Evolutionary conservation across 2,797 vertebrate genomes (phyloP).

Genomic region (Siniperca obscura): DNA sequence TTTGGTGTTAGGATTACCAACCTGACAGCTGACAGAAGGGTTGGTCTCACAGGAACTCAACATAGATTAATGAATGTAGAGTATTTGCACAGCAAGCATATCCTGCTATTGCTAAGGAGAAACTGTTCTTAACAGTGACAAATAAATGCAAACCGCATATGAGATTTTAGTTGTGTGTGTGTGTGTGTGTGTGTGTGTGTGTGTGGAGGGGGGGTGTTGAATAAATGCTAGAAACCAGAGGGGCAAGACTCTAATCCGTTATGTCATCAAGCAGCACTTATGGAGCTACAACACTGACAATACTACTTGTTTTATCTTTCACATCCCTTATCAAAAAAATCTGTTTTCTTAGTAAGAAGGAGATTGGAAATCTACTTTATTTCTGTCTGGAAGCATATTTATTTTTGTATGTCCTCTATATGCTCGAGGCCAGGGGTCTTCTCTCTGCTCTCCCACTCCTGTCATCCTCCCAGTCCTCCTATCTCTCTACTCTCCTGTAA

Average conservation of each 20-base stretch:
- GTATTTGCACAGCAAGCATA: slow-evolving; percentile 23
- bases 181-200: too few relatives aligned
- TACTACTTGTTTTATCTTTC: slow-evolving; percentile 10
- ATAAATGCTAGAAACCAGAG: slow-evolving; percentile 21
- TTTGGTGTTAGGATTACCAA: slow-evolving; percentile 16
- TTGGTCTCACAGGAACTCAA: slow-evolving; percentile 5
- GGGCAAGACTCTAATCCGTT: slow-evolving; percentile 55
- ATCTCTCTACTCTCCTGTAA: slow-evolving; percentile 36
- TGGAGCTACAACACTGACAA: slow-evolving; percentile 24
- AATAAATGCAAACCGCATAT: too few relatives aligned
- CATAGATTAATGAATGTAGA: slow-evolving; percentile 7
- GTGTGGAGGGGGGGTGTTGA: too few relatives aligned
- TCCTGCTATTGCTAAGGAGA: background rate
- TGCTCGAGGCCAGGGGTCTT: slow-evolving; percentile 31
- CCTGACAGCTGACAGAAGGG: slow-evolving; percentile 32
- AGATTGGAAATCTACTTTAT: slow-evolving; percentile 19
- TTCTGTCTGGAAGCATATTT: slow-evolving; percentile 13
- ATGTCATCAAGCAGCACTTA: slow-evolving; percentile 56
- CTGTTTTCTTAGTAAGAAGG: slow-evolving; percentile 9
- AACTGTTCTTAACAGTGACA: background rate
- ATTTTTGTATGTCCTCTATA: slow-evolving; percentile 11
- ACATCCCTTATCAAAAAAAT: too few relatives aligned
- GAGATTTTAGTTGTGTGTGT: too few relatives aligned
- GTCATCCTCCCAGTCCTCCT: slow-evolving; percentile 14
- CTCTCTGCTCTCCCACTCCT: slow-evolving; percentile 35